Percentiles rank a stretch among this genome's conserved stretches.
phyloP scores from a whole-genome alignment of 1,140 invertebrate genomes.

The Pogonus chalceus region DNA sequence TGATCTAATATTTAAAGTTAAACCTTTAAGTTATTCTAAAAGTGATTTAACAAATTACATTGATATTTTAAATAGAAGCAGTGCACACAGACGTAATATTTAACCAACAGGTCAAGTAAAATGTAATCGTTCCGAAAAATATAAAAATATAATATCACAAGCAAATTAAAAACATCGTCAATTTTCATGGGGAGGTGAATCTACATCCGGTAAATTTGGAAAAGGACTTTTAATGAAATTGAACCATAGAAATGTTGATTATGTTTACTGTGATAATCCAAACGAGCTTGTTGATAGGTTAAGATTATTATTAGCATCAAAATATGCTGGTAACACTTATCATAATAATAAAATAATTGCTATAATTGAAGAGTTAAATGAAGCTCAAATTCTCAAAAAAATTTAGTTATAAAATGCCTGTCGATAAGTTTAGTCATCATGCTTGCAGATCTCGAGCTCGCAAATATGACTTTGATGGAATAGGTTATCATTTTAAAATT shows the following conservation, averaged over 20 bases:
- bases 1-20: constrained; percentile 20
- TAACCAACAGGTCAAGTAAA: constrained; percentile 16
- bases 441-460: background rate
- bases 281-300: constrained; percentile 12
- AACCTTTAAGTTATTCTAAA: constrained; percentile 16
- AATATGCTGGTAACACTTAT: background rate
- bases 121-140: constrained; percentile 14
- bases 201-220: background rate
- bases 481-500: background rate
- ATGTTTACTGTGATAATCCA: constrained; percentile 13
- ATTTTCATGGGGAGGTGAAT: background rate
- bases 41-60: constrained; percentile 21
- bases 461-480: too few relatives aligned
- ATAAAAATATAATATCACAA: constrained; percentile 15
- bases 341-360: constrained; percentile 11
- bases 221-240: background rate
- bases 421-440: background rate
- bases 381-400: background rate
- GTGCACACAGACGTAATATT: constrained; percentile 19
- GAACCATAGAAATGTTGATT: constrained; percentile 11
- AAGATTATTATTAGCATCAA: constrained; percentile 9
- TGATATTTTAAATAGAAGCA: constrained; percentile 20
- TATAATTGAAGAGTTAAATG: constrained; percentile 13
- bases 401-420: background rate
- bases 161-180: background rate